A percentile compares a stretch with the other conserved stretches of the same genome.
Conservation (phyloP, 1,140 invertebrate species). For the Onthophagus taurus region DNA sequence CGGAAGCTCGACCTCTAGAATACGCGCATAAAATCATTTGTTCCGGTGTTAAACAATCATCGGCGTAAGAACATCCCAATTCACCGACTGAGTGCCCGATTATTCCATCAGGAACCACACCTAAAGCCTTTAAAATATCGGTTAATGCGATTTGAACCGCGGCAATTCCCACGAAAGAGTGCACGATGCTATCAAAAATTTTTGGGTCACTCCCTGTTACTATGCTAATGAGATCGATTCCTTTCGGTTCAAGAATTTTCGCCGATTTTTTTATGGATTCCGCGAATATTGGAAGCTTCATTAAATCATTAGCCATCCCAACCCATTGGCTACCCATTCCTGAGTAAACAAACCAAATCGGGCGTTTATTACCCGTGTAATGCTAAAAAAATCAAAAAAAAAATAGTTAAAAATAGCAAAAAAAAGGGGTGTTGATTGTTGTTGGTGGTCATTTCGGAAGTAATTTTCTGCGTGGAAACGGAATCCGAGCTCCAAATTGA, state of each 20-base stretch:
- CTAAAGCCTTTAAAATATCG: slow-evolving; percentile 61
- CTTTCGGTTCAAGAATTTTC: slow-evolving; percentile 58
- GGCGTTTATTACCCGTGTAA: slow-evolving; percentile 33
- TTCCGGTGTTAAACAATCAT: slow-evolving; percentile 73
- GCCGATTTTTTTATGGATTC: slow-evolving; percentile 60
- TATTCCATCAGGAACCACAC: slow-evolving; percentile 71
- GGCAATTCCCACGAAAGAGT: slow-evolving; percentile 87
- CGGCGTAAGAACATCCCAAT: slow-evolving; percentile 83
- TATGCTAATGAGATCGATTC: slow-evolving; percentile 70
- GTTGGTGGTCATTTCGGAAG: too few relatives aligned
- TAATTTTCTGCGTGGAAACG: too few relatives aligned
- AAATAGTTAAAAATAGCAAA: too few relatives aligned
- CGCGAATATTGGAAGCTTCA: slow-evolving; percentile 57
- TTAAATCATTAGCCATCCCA: slow-evolving; percentile 50
- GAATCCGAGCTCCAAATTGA: too few relatives aligned
- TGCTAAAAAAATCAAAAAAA: slow-evolving; percentile 39
- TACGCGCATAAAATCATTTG: slow-evolving; percentile 78
- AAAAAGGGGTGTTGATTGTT: too few relatives aligned
- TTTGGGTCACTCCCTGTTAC: slow-evolving; percentile 62
- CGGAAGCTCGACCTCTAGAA: slow-evolving; percentile 73
- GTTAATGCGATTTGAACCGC: slow-evolving; percentile 81
- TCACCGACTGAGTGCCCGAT: slow-evolving; percentile 85
- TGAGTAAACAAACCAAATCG: slow-evolving; percentile 54
- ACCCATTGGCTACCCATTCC: slow-evolving; percentile 65
- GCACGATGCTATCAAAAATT: slow-evolving; percentile 71